A percentile compares a stretch with the other conserved stretches of the same genome.
phyloP scores from a whole-genome alignment of 2,888 invertebrate species.

The Drosophila nr. perissopoda region DNA sequence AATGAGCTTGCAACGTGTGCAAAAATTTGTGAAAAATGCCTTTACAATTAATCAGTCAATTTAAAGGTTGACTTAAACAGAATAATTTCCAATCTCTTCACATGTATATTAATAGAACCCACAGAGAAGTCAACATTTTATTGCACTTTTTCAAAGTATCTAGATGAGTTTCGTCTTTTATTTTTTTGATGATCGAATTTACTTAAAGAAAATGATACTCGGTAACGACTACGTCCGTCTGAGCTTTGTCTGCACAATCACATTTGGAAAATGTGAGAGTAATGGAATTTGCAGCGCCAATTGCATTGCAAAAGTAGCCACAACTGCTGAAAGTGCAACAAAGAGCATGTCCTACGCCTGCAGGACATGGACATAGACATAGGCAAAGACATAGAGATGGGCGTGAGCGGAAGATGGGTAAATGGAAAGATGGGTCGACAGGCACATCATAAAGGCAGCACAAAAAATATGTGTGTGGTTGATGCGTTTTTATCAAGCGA shows the following conservation, averaged over 20 bases:
- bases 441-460: slow-evolving; percentile 54
- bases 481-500: slow-evolving; percentile 69
- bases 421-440: slow-evolving; percentile 20
- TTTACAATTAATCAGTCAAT: background rate
- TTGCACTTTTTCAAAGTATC: background rate
- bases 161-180: background rate
- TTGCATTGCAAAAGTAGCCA: slow-evolving; percentile 70
- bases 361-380: slow-evolving; percentile 43
- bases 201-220: slow-evolving; percentile 2
- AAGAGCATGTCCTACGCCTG: slow-evolving; percentile 53
- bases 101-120: background rate
- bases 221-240: slow-evolving; percentile 1
- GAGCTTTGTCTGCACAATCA: slow-evolving; percentile 49
- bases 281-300: slow-evolving; percentile 70
- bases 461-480: slow-evolving; percentile 68
- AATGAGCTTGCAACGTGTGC: background rate
- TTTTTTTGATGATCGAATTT: slow-evolving; percentile 8
- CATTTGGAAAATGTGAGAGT: slow-evolving; percentile 60
- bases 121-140: background rate
- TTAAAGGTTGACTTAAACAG: background rate
- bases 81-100: background rate
- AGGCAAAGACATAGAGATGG: slow-evolving; percentile 3
- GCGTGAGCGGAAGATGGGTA: background rate
- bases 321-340: slow-evolving; percentile 55
- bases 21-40: background rate